Base-by-base conservation (phyloP, 2,888 invertebrate species). In the Tryphoninae sp. region DNA sequence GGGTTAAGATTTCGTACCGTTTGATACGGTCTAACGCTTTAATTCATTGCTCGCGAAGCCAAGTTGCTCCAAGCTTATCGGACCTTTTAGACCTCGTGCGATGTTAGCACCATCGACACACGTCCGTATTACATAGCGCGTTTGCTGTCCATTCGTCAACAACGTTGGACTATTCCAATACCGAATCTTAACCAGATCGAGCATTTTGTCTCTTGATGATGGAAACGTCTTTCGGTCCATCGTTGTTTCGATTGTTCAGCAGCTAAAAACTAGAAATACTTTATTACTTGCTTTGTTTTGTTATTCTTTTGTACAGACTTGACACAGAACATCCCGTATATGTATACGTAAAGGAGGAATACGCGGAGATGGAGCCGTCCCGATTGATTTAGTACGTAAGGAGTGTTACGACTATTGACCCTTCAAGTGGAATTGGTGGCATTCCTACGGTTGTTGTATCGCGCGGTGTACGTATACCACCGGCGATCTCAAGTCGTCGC, bases 321-420 rank as follows among this genome's bases (percentile, higher is more conserved):
- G 58, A 0, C 22, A 23, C 8, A 11, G 8, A 58, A 58, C 11
- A 1, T 1, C 58, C 58, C 58, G 22, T 58, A 58, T 58, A 58
- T 22, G 6, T 42, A 42, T 42, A 16, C 45, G 13, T 45, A 11
- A 45, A 45, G 8, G 45, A 2, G 45, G 2, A 2, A 45, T 13
- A 13, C 2, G 13, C 3, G 45, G 45, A 45, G 45, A 45, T 45
- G 26, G 33, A 68, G 49, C 67, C 59, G 13, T 22, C 22, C 9
- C 45, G 51, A 76, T 61, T 76, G 75, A 76, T 76, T 68, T 76
- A 68, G 59, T 61, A 19, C 49, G 42, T 51, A 16, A 76, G 61
- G 61, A 33, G 33, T 49, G 59, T 40, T 40, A 19, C 19, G 76
- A 76, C 76, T 62, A 16, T 76, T 76, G 68, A 69, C 69, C 62